Evolutionary conservation across 1,140 invertebrate genomes (phyloP).

Genomic region (Polyergus mexicanus): DNA sequence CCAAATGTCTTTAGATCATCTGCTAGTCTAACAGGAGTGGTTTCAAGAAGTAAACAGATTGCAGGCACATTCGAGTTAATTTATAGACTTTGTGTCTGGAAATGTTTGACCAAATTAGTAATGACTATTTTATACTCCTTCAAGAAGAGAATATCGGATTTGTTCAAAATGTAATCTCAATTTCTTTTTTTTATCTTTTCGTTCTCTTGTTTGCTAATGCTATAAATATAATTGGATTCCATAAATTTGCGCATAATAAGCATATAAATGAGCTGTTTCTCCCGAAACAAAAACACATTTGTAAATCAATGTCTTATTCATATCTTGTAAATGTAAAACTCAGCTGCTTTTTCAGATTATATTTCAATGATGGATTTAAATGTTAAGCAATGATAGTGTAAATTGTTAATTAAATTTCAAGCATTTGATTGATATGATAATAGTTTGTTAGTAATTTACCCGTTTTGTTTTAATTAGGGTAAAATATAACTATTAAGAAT

Average conservation of each 20-base stretch:
- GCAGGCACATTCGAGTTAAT: constrained; percentile 87
- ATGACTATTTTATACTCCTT: constrained; percentile 77
- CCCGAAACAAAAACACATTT: neutral
- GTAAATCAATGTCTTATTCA: neutral
- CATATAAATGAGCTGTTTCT: constrained; percentile 19
- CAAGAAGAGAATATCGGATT: constrained; percentile 58
- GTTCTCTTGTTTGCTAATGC: constrained; percentile 22
- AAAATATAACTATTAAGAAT: constrained; percentile 5
- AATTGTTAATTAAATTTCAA: constrained; percentile 16
- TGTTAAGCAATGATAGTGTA: constrained; percentile 11
- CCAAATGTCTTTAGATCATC: constrained; percentile 83
- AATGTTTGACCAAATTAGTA: constrained; percentile 77
- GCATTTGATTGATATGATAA: neutral
- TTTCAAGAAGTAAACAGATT: constrained; percentile 85
- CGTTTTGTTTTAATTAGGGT: neutral
- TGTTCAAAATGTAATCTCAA: constrained; percentile 47
- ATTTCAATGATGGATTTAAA: neutral
- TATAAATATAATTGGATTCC: neutral
- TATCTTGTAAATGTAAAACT: neutral
- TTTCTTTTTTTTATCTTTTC: constrained; percentile 23
- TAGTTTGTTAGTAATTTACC: neutral
- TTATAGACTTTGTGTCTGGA: constrained; percentile 79
- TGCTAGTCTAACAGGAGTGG: constrained; percentile 84
- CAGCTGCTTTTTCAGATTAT: neutral
- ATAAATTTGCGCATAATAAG: constrained; percentile 59